Percentiles rank a stretch among this genome's conserved stretches.
Evolutionary conservation across 1,140 invertebrate genomes (phyloP).

Genomic region (Drosophila grimshawi): DNA sequence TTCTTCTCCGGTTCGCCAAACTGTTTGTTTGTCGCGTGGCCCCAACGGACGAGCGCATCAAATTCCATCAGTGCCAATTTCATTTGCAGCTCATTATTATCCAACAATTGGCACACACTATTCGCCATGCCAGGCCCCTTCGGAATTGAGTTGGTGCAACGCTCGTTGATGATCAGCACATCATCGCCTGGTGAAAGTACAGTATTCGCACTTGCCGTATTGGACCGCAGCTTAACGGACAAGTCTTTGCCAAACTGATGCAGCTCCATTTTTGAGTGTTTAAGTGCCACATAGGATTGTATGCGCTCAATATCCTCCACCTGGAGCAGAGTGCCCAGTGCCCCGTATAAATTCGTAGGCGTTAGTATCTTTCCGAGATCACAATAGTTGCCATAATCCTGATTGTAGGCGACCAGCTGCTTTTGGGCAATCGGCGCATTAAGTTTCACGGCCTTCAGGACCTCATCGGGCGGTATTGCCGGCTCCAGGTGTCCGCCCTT

Average conservation of each 20-base stretch:
- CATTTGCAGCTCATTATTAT: constrained; percentile 50
- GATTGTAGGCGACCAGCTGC: constrained; percentile 49
- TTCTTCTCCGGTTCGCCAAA: constrained; percentile 55
- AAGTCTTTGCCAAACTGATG: constrained; percentile 69
- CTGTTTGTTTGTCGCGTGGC: constrained; percentile 39
- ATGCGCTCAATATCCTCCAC: constrained; percentile 72
- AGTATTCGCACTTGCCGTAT: constrained; percentile 28
- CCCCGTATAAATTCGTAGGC: constrained; percentile 45
- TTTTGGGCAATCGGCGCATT: constrained; percentile 42
- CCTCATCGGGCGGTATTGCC: constrained; percentile 45
- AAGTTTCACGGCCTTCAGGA: constrained; percentile 48
- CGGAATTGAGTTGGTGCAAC: not conserved
- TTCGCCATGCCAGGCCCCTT: constrained; percentile 9
- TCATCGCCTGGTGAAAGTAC: constrained; percentile 68
- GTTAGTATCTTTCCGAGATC: constrained; percentile 47
- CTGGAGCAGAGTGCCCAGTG: constrained; percentile 61
- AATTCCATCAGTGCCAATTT: constrained; percentile 68
- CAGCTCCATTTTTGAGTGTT: constrained; percentile 64
- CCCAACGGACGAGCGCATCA: constrained; percentile 56
- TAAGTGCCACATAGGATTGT: constrained; percentile 60
- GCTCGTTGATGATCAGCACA: constrained; percentile 65
- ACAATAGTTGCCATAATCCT: constrained; percentile 59
- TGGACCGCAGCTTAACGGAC: constrained; percentile 57
- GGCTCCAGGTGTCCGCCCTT: constrained; percentile 34
- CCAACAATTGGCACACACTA: constrained; percentile 50